Percentiles rank a stretch among this genome's conserved stretches.
Evolutionary conservation across 2,888 invertebrate species (phyloP).

Genomic region (Acrocyrtus sp.): DNA sequence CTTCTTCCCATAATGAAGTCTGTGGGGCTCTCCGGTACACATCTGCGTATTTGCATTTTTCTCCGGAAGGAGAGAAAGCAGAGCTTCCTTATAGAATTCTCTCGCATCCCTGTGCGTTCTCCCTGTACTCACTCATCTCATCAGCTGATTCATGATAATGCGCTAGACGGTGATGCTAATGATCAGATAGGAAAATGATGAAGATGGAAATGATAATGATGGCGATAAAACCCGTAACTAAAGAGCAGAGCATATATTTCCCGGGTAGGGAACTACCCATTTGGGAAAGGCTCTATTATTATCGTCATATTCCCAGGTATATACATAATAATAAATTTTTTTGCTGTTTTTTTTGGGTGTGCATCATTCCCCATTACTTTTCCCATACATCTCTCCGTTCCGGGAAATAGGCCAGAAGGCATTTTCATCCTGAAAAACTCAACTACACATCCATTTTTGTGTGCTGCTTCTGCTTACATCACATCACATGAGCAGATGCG

Average conservation of each 20-base stretch:
- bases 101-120: background rate
- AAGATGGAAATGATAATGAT: constrained; percentile 19
- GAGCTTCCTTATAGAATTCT: background rate
- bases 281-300: constrained; percentile 25
- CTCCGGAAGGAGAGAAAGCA: constrained; percentile 1
- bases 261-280: constrained; percentile 16
- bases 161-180: no score
- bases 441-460: background rate
- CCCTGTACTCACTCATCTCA: background rate
- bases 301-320: no score
- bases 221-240: constrained; percentile 9
- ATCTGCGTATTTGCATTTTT: no score
- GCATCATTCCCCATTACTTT: constrained; percentile 5
- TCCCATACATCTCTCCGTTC: constrained; percentile 6
- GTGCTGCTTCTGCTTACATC: background rate
- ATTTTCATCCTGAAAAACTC: constrained; percentile 1
- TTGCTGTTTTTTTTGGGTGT: no score
- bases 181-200: no score
- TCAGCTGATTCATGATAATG: constrained; percentile 3
- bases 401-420: background rate
- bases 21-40: background rate
- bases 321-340: no score
- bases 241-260: constrained; percentile 14
- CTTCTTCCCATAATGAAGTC: background rate
- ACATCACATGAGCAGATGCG: background rate